These are phyloP conservation scores for Dicaeum eximium DNA, from an alignment of 2,113 vertebrate species.

Conservation along the genomic window DNA sequence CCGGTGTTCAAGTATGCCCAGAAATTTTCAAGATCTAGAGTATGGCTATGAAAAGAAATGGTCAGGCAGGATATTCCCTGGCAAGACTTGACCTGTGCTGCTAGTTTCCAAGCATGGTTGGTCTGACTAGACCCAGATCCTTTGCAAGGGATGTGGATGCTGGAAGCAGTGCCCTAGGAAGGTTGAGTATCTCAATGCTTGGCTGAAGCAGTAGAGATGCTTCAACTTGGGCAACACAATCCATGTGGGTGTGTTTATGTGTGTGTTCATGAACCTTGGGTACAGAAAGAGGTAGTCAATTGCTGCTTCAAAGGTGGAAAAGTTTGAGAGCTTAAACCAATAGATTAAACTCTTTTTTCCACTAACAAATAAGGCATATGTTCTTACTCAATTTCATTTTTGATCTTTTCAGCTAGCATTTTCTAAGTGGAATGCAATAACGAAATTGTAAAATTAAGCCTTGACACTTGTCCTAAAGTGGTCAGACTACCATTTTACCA, in stretches of 20 bases:
- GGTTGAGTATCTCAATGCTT: background rate
- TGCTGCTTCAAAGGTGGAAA: background rate
- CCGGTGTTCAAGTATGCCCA: background rate
- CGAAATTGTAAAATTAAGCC: background rate
- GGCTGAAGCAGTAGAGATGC: background rate
- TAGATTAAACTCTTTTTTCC: background rate
- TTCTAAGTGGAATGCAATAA: background rate
- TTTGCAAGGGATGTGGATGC: background rate
- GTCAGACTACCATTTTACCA: background rate
- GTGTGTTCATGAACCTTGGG: background rate
- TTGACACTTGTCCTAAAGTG: background rate
- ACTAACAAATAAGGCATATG: background rate
- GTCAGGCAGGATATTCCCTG: background rate
- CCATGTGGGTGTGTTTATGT: background rate
- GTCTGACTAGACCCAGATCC: background rate
- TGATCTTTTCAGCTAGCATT: background rate
- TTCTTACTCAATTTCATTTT: background rate
- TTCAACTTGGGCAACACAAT: background rate
- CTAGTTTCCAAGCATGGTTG: background rate
- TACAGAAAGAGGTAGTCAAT: background rate
- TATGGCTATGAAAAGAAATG: background rate
- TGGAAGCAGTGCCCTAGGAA: background rate
- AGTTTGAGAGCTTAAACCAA: background rate
- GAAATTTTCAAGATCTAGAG: background rate
- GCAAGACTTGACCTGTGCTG: background rate